phyloP scores from a whole-genome alignment of 2,888 invertebrate genomes.

The Argyra leucocephala region DNA sequence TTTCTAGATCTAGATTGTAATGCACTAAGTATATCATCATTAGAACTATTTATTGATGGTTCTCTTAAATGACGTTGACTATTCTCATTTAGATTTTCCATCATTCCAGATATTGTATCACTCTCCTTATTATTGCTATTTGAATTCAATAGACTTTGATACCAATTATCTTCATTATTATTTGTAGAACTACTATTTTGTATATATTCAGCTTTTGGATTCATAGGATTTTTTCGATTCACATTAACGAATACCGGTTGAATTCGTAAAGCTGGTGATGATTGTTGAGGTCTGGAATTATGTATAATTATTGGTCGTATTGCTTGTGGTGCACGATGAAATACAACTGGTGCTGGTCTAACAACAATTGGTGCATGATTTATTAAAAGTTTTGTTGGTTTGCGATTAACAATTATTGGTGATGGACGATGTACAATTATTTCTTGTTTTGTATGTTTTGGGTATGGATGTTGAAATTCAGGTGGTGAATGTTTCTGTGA shows the following conservation, averaged over 20 bases:
- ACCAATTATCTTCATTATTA: not conserved
- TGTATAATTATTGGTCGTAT: not conserved
- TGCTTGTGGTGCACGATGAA: not conserved
- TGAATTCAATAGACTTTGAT: not conserved
- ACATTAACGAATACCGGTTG: constrained; percentile 7
- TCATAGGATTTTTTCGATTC: not conserved
- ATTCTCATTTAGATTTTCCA: not conserved
- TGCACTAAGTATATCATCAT: not conserved
- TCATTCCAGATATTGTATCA: no score
- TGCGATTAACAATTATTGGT: constrained; percentile 40
- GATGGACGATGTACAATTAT: constrained; percentile 41
- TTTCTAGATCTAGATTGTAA: not conserved
- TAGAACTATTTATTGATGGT: not conserved
- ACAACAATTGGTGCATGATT: constrained; percentile 42
- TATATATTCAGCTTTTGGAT: not conserved
- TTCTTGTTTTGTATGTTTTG: constrained; percentile 33
- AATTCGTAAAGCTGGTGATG: not conserved
- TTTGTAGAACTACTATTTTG: not conserved
- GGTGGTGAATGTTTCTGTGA: not conserved
- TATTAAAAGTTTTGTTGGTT: constrained; percentile 40
- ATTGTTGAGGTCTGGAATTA: not conserved
- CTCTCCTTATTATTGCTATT: not conserved
- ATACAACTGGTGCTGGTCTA: constrained; percentile 41
- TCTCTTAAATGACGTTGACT: not conserved
- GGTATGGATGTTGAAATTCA: not conserved